These are phyloP conservation scores for Hystrix brachyura DNA, from an alignment of 2,113 vertebrate species.

Conservation along the genomic window DNA sequence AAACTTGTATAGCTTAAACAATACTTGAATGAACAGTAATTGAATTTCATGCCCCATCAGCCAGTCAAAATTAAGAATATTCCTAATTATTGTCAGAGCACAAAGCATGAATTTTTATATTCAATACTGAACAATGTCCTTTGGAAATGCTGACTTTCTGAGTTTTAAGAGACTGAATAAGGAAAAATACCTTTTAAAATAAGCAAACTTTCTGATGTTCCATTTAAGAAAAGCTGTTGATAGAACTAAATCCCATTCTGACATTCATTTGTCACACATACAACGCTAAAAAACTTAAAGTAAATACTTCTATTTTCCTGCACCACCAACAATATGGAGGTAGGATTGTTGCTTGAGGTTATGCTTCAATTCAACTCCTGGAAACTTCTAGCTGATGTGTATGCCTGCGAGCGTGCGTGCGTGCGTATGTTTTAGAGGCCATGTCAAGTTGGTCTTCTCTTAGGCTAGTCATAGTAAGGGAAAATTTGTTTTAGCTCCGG, in stretches of 20 bases:
- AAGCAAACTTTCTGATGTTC: background rate
- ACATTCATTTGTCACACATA: background rate
- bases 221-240: background rate
- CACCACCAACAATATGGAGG: background rate
- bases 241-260: background rate
- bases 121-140: slow-evolving; percentile 20
- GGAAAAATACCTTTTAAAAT: slow-evolving; percentile 41
- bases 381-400: rapidly evolving
- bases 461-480: background rate
- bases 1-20: slow-evolving; percentile 54
- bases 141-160: background rate
- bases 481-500: background rate
- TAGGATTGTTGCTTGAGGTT: background rate
- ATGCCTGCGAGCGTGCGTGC: background rate
- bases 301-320: background rate
- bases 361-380: background rate
- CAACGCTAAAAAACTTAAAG: background rate
- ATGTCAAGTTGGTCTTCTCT: background rate
- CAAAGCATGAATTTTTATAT: slow-evolving; percentile 47
- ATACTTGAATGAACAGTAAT: slow-evolving; percentile 69
- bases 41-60: slow-evolving; percentile 72
- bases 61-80: slow-evolving; percentile 65
- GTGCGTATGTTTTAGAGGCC: background rate
- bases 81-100: slow-evolving; percentile 57
- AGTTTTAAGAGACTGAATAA: slow-evolving; percentile 27